These are phyloP conservation scores for Archilochus colubris DNA, from an alignment of 2,113 vertebrate genomes.

Conservation along the genomic window DNA sequence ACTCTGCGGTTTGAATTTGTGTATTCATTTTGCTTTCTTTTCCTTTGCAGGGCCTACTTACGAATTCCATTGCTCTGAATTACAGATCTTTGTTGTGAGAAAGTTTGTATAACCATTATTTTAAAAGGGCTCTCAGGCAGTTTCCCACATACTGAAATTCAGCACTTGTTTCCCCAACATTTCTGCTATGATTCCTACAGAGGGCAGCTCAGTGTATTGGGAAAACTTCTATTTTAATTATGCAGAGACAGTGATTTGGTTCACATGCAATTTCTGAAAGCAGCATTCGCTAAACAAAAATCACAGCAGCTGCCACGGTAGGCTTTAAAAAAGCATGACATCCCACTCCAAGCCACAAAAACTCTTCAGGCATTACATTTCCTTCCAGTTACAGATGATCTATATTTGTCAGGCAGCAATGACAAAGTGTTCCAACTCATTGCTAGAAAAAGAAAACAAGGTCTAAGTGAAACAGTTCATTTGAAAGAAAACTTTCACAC, in stretches of 20 bases:
- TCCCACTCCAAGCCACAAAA: neutral
- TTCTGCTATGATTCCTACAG: neutral
- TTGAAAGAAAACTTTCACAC: neutral
- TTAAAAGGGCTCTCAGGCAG: neutral
- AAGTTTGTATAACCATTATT: neutral
- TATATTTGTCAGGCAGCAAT: neutral
- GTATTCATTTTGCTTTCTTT: neutral
- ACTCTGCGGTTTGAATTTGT: neutral
- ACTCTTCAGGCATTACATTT: neutral
- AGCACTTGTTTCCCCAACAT: neutral
- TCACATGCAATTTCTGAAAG: neutral
- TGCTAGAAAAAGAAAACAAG: slow-evolving; percentile 57
- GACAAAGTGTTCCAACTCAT: neutral
- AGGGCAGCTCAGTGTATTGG: neutral
- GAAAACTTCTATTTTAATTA: neutral
- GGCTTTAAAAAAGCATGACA: neutral
- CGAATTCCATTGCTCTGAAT: neutral
- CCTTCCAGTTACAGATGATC: slow-evolving; percentile 4
- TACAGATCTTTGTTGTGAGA: neutral
- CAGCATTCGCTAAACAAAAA: neutral
- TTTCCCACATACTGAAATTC: neutral
- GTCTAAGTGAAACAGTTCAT: neutral
- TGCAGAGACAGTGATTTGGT: neutral
- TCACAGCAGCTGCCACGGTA: neutral
- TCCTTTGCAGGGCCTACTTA: neutral